Evolutionary conservation across 1,140 invertebrate genomes (phyloP).

Genomic region (Brachionus koreanus): DNA sequence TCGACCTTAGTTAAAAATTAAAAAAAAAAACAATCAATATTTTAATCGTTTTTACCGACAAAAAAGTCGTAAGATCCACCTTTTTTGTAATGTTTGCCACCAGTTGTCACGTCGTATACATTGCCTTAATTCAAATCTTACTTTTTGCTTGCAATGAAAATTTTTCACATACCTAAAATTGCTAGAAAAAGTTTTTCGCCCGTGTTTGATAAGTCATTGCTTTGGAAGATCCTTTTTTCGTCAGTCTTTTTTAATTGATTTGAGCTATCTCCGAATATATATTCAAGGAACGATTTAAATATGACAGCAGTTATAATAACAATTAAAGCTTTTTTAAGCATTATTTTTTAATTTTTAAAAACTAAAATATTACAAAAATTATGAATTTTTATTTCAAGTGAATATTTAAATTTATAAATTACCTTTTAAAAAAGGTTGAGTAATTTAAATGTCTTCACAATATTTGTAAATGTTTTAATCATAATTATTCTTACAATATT

Average conservation of each 20-base stretch:
- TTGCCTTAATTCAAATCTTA: background rate
- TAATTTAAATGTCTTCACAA: background rate
- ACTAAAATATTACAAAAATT: background rate
- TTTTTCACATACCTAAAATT: background rate
- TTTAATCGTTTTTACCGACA: background rate
- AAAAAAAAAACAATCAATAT: background rate
- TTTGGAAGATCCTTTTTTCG: background rate
- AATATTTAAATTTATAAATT: background rate
- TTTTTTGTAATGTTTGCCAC: constrained; percentile 35
- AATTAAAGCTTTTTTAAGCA: constrained; percentile 26
- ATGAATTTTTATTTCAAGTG: background rate
- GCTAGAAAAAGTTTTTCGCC: background rate
- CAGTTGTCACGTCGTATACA: constrained; percentile 35
- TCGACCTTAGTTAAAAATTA: background rate
- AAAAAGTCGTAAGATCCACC: constrained; percentile 42
- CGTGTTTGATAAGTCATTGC: background rate
- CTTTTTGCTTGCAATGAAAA: background rate
- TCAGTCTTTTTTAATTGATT: background rate
- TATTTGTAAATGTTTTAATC: too few relatives aligned
- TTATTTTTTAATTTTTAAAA: background rate
- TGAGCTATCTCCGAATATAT: background rate
- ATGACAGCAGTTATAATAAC: constrained; percentile 1
- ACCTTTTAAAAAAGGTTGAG: background rate
- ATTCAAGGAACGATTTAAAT: constrained; percentile 10
- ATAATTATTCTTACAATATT: too few relatives aligned